These are phyloP conservation scores for Crypturellus tataupa DNA, from an alignment of 2,797 vertebrate species.

Conservation along the genomic window DNA sequence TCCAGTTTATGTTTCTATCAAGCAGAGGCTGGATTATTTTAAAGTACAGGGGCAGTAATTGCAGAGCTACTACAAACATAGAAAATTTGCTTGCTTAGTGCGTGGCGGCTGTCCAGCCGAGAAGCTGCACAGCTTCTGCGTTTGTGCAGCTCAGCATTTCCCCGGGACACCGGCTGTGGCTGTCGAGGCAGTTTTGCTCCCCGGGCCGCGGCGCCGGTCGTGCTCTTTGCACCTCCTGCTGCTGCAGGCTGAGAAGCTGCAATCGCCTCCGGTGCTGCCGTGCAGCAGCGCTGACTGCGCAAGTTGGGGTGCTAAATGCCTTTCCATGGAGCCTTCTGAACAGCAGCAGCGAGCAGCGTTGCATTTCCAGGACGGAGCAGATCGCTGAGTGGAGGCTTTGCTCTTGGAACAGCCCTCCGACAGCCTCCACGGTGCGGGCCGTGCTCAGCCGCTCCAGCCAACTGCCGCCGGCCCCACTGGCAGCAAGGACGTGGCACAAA, in stretches of 20 bases:
- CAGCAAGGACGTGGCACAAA: not conserved
- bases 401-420: not conserved
- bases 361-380: fast-evolving
- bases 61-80: not conserved
- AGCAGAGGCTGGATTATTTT: not conserved
- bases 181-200: not conserved
- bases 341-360: not conserved
- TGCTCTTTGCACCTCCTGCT: not conserved
- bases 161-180: not conserved
- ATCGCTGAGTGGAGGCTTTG: not conserved
- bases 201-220: not conserved
- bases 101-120: not conserved
- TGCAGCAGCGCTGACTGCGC: not conserved
- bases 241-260: not conserved
- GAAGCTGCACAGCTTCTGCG: not conserved
- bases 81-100: not conserved
- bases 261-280: fast-evolving
- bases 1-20: no score
- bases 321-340: not conserved
- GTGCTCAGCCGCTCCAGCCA: not conserved
- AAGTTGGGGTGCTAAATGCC: not conserved
- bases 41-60: not conserved
- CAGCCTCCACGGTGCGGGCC: not conserved
- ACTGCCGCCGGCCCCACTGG: not conserved
- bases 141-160: not conserved